Percentiles rank a stretch among this genome's conserved stretches.
These are phyloP conservation scores for Florisuga fusca DNA, from an alignment of 2,797 vertebrate species.

Conservation along the genomic window DNA sequence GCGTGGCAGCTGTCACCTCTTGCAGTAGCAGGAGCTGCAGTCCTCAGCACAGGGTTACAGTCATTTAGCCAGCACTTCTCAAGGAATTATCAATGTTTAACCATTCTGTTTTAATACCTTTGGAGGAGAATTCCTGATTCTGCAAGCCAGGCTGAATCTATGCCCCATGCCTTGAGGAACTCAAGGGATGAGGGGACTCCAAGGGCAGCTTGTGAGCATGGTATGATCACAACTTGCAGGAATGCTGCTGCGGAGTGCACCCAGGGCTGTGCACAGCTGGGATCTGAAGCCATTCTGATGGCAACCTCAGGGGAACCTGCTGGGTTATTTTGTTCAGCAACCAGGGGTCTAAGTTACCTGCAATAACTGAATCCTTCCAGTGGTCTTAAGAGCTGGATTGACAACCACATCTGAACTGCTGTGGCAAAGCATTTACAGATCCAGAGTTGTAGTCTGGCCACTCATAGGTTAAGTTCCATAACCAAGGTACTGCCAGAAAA, in stretches of 20 bases:
- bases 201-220: not conserved
- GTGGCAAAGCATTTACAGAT: not conserved
- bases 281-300: not conserved
- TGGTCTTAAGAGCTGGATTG: not conserved
- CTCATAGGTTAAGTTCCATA: not conserved
- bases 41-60: not conserved
- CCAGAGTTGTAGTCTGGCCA: not conserved
- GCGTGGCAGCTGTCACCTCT: not conserved
- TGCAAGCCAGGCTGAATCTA: not conserved
- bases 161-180: not conserved
- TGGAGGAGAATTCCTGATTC: not conserved
- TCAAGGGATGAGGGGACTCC: fast-evolving
- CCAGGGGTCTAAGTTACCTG: not conserved
- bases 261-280: fast-evolving
- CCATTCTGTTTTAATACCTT: not conserved
- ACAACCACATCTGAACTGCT: not conserved
- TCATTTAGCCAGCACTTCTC: not conserved
- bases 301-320: not conserved
- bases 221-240: not conserved
- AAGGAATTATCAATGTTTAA: not conserved
- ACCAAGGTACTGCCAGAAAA: not conserved
- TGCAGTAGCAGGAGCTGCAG: not conserved
- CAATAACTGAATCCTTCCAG: not conserved
- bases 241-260: not conserved
- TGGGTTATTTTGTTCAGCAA: not conserved